Base-by-base conservation (phyloP, 2,888 invertebrate species). In the Caenorhabditis sp. region DNA sequence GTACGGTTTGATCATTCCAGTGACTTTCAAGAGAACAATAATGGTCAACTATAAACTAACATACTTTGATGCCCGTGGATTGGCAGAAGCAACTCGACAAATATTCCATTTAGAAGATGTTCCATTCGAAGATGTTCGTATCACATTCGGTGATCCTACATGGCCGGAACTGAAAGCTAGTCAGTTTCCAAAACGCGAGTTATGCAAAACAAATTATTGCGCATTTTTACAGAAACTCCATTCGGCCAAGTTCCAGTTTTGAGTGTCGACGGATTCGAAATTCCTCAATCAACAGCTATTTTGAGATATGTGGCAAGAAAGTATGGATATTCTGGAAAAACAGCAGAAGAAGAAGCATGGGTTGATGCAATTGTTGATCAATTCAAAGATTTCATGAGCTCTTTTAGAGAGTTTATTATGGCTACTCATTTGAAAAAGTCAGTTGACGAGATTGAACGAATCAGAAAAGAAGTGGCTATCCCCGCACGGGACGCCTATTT, bases 221-320 rank as follows among this genome's bases (percentile, higher is more conserved):
- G n/a, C n/a, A 21, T n/a, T 14, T 21, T 63, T 71, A 1, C 64
- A 72, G 72, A 27, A 1, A 67, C 71, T 14, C 77, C 79, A 57
- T 79, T 77, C 51, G 77, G 77, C 0, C 69, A 77, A 55, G 49
- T 76, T 37, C 79, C 79, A 12, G 71, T 79, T 5, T 61, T 79
- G 27, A 69, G 64, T 37, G 76, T 78, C 12, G 76, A 78, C 26
- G 79, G 79, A 26, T 62, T 68, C 26, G 51, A 63, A n/a, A 78
- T 79, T 43, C 77, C 79, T 2, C 77, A 79, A 59, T 79, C 79
- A 0, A 49, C 70, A 1, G 79, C 79, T 49, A 70, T 79, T 58
- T 58, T 58, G 24, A 67, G 79, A 17, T 79, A 69, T 37, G 55
- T 79, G 10, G 73, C 77, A 37, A 69, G 63, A n/a, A 73, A 78